Percentiles rank a stretch among this genome's conserved stretches.
phyloP scores from a whole-genome alignment of 30 jellyfish, hydroid and myxozoan genomes.

The Cassiopea andromeda region DNA sequence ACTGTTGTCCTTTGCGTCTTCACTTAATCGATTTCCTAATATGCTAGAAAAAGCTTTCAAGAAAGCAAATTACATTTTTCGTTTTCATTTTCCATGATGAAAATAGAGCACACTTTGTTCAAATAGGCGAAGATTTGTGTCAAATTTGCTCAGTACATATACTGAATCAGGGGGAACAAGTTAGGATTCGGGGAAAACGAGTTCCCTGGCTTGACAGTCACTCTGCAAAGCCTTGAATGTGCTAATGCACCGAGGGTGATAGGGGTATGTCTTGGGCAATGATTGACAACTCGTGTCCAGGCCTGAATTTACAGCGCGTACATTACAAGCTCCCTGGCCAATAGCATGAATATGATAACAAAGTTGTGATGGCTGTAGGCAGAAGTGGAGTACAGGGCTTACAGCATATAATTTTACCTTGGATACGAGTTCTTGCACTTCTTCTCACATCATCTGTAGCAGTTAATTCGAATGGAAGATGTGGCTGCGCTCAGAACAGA shows the following conservation, averaged over 20 bases:
- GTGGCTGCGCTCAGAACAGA: slow-evolving; percentile 63
- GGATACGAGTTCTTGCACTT: slow-evolving; percentile 36
- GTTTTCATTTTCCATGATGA: too few species aligned
- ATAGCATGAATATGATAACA: slow-evolving; percentile 47
- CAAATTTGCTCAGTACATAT: too few species aligned
- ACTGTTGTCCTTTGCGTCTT: too few species aligned
- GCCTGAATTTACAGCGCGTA: slow-evolving; percentile 49
- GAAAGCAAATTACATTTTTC: too few species aligned
- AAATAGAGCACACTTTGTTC: too few species aligned
- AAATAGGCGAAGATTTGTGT: too few species aligned
- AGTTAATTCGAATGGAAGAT: slow-evolving; percentile 70
- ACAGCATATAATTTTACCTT: slow-evolving; percentile 9
- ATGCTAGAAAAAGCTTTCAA: too few species aligned
- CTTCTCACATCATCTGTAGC: slow-evolving; percentile 43
- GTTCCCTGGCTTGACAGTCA: too few species aligned
- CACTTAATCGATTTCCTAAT: too few species aligned
- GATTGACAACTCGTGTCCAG: slow-evolving; percentile 61
- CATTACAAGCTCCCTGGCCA: slow-evolving; percentile 39
- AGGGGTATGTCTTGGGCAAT: slow-evolving; percentile 12
- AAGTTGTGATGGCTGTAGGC: slow-evolving; percentile 50
- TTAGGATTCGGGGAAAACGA: too few species aligned
- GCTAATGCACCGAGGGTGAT: not conserved
- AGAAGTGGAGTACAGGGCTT: not conserved
- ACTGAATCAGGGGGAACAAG: too few species aligned
- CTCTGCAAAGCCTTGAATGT: not conserved